Base-by-base conservation (phyloP, 2,113 vertebrate species). In the Megaleporinus macrocephalus region DNA sequence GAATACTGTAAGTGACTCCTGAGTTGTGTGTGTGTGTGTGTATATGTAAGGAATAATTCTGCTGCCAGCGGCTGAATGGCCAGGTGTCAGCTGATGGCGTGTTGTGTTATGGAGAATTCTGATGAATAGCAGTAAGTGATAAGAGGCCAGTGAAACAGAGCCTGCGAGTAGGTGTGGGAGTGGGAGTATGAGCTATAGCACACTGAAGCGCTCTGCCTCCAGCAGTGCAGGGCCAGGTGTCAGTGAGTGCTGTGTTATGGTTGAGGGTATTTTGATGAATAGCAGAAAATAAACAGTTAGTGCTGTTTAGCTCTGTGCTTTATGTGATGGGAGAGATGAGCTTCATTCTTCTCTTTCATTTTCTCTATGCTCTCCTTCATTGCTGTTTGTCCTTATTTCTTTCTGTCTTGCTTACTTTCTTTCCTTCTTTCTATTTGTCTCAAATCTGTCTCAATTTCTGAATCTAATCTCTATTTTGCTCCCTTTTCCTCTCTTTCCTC, bases 241-340 rank as follows among this genome's bases (percentile, higher is more conserved):
- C n/a, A 41, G 59, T 68, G 13, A 29, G 59, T 63, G 72, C 22
- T 59, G 72, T 82, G 65, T 68, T 81, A 73, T 76, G 41, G 53
- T 59, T 36, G 62, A 55, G 70, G 49, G 55, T 51, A 26, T 47
- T 49, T 77, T 72, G 36, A 72, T 75, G 36, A 55, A 73, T 68
- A 71, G 44, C 55, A 33, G 63, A 27, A 26, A 33, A 22, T 44
- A 59, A 73, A 84, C 44, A 63, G 47, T 11, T 36, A 18, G 14
- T 10, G 49, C 20, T 61, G n/a, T 83, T 62, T 70, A 87, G 63
- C 66, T 3, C 18, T 33, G 36, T 30, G 41, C n/a, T 76, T 72
- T 26, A 86, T 69, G 49, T 63, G 44, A 26, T 79, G 74, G 41
- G n/a, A 49, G 49, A 57, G 49, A 22, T 47, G 36, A 51, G 26